phyloP scores from a whole-genome alignment of 2,113 vertebrate species.

The Petrocephalus microphthalmus region DNA sequence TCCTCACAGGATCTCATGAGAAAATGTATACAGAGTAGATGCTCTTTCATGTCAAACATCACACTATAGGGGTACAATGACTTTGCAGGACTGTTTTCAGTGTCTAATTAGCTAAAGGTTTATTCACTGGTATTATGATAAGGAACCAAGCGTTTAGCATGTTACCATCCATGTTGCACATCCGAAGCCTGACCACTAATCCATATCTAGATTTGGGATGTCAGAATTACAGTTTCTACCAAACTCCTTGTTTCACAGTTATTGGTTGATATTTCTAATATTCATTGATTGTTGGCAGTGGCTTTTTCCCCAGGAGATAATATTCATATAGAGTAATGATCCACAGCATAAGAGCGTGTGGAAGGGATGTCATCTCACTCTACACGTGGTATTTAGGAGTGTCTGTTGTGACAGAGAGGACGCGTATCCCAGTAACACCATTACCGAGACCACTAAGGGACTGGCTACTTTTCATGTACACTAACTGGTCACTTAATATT shows the following conservation, averaged over 20 bases:
- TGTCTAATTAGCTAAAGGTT: not conserved
- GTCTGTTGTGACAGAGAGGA: not conserved
- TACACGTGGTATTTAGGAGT: not conserved
- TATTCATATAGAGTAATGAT: not conserved
- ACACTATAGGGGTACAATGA: not conserved
- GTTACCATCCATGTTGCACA: not conserved
- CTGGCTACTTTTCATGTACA: slow-evolving; percentile 22
- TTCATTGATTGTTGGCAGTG: not conserved
- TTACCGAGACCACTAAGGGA: slow-evolving; percentile 19
- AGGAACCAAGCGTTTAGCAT: not conserved
- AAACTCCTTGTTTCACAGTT: not conserved
- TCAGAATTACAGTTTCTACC: not conserved
- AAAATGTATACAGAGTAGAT: not conserved
- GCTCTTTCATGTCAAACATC: not conserved
- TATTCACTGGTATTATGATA: not conserved
- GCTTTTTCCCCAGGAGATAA: not conserved
- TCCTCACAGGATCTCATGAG: too few species aligned
- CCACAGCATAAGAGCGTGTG: not conserved
- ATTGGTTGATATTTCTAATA: not conserved
- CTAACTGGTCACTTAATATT: not conserved
- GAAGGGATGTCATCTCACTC: not conserved
- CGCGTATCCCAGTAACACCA: not conserved
- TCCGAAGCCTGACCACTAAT: not conserved
- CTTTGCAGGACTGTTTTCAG: not conserved
- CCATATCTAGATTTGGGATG: not conserved